A percentile compares a stretch with the other conserved stretches of the same genome.
phyloP scores from a whole-genome alignment of 1,140 invertebrate species.

The Coboldia fuscipes region DNA sequence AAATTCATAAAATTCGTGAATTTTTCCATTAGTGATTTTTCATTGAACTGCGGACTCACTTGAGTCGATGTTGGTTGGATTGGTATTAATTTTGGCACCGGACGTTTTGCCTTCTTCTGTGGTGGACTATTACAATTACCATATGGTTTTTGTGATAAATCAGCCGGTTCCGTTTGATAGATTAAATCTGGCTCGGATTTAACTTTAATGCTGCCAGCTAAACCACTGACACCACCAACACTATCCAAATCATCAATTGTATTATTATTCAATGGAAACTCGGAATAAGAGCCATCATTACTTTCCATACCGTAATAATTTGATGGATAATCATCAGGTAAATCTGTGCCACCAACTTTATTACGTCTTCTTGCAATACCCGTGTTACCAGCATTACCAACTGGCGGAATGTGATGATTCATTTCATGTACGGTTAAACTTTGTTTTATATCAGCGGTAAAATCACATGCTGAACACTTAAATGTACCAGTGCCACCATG shows the following conservation, averaged over 20 bases:
- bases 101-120: constrained; percentile 29
- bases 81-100: constrained; percentile 48
- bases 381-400: constrained; percentile 32
- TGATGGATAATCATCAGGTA: constrained; percentile 16
- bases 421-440: constrained; percentile 81
- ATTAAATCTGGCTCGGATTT: background rate
- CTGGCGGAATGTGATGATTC: constrained; percentile 63
- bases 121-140: constrained; percentile 7
- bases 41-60: background rate
- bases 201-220: no score
- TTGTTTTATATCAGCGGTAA: constrained; percentile 79
- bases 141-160: constrained; percentile 23
- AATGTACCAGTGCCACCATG: constrained; percentile 63
- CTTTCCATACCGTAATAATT: no score
- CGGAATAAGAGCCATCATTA: no score
- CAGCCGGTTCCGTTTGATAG: constrained; percentile 14
- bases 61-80: constrained; percentile 20
- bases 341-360: constrained; percentile 46
- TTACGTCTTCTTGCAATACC: constrained; percentile 30
- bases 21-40: background rate
- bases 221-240: no score
- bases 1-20: background rate
- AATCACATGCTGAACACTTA: constrained; percentile 73
- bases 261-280: no score
- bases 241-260: no score